Evolutionary conservation across 2,888 invertebrate genomes (phyloP).

Genomic region (Zygothrica quintamaculata): DNA sequence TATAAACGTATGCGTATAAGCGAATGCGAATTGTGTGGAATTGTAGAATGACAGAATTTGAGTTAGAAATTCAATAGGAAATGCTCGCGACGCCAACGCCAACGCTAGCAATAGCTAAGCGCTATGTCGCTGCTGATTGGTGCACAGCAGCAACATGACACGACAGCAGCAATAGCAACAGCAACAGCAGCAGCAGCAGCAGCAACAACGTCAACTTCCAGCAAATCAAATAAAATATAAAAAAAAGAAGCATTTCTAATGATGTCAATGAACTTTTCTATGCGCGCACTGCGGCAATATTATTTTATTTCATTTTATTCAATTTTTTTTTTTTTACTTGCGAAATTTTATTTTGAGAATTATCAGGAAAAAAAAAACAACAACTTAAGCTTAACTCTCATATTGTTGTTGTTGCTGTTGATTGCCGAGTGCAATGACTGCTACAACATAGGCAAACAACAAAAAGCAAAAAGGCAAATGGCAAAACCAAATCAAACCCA

Average conservation of each 20-base stretch:
- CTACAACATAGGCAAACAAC: conserved; percentile 39
- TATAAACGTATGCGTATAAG: conserved; percentile 3
- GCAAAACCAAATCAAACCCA: neutral
- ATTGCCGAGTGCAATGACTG: conserved; percentile 69
- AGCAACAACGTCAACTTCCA: conserved; percentile 34
- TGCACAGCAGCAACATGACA: conserved; percentile 67
- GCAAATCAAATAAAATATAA: conserved; percentile 22
- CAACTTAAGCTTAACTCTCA: conserved; percentile 42
- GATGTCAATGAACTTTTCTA: conserved; percentile 79
- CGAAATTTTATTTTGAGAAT: conserved; percentile 66
- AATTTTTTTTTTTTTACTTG: conserved; percentile 55
- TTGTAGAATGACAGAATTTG: conserved; percentile 16
- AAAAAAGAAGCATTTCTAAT: conserved; percentile 62
- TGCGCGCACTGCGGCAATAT: conserved; percentile 78
- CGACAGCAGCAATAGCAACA: conserved; percentile 39
- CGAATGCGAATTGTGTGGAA: conserved; percentile 8
- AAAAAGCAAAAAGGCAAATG: conserved; percentile 26
- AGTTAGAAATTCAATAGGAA: conserved; percentile 37
- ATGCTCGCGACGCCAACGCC: conserved; percentile 39
- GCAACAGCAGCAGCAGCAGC: conserved; percentile 19
- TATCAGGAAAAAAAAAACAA: conserved; percentile 54
- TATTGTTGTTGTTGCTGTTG: conserved; percentile 32
- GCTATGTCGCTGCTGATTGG: conserved; percentile 66
- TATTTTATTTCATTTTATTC: conserved; percentile 41
- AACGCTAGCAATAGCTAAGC: conserved; percentile 2